These are phyloP conservation scores for Takifugu ocellatus DNA, from an alignment of 2,797 vertebrate genomes.

Conservation along the genomic window DNA sequence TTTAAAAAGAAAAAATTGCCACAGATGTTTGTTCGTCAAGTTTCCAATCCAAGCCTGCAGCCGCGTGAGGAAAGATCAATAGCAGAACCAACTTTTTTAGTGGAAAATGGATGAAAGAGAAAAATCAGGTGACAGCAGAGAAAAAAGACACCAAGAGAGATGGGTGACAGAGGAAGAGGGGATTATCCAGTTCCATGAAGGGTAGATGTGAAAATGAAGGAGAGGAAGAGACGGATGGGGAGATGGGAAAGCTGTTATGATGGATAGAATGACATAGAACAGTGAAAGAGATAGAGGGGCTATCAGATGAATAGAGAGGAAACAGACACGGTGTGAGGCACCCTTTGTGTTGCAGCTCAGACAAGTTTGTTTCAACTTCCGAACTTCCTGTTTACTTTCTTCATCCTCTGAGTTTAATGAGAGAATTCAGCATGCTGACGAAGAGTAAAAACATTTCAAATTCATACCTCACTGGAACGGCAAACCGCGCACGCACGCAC, in stretches of 20 bases:
- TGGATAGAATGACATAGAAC: conserved; percentile 39
- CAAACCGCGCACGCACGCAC: neutral
- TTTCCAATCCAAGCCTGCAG: neutral
- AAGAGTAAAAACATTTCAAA: no score
- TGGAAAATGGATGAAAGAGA: conserved; percentile 13
- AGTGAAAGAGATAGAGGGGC: conserved; percentile 27
- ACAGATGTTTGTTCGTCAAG: neutral
- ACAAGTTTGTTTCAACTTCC: no score
- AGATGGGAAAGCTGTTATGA: conserved; percentile 59
- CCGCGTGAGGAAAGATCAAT: neutral
- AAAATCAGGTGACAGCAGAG: conserved; percentile 6
- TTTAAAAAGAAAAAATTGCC: neutral
- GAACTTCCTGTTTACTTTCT: no score
- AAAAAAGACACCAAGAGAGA: conserved; percentile 24
- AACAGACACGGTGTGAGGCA: conserved; percentile 37
- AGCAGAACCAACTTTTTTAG: conserved; percentile 3
- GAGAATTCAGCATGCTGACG: no score
- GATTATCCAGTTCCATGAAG: conserved; percentile 40
- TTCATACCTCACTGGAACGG: no score
- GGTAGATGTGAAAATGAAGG: conserved; percentile 24
- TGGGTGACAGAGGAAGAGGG: conserved; percentile 37
- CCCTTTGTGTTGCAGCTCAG: conserved; percentile 6
- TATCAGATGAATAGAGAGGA: conserved; percentile 36
- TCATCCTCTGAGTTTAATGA: no score
- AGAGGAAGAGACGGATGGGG: conserved; percentile 41